Percentiles rank a stretch among this genome's conserved stretches.
Evolutionary conservation across 2,797 vertebrate species (phyloP).

Genomic region (Intellagama lesueurii): DNA sequence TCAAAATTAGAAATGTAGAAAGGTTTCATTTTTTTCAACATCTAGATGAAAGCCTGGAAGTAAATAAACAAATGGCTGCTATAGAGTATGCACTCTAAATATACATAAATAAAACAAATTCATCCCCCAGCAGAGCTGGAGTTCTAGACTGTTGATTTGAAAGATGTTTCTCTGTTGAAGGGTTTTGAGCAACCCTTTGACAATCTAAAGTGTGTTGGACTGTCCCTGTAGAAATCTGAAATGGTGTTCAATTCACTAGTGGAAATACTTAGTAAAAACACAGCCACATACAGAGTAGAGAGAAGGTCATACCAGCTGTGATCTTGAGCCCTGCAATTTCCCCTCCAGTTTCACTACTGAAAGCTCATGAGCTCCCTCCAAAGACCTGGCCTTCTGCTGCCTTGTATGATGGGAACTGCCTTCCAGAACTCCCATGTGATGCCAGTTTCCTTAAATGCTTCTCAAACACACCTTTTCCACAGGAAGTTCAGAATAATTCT

Average conservation of each 20-base stretch:
- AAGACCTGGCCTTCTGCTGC: no score
- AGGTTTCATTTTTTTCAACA: conserved; percentile 8
- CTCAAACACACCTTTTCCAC: no score
- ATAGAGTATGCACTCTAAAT: conserved; percentile 24
- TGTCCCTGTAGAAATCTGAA: neutral
- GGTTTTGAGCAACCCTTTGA: neutral
- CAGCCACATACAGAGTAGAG: no score
- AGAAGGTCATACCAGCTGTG: no score
- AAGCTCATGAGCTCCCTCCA: no score
- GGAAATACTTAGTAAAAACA: no score
- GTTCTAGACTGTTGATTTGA: neutral
- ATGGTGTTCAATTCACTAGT: neutral
- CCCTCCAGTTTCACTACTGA: no score
- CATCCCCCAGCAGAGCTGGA: conserved; percentile 2
- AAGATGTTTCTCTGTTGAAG: neutral
- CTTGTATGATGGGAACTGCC: no score
- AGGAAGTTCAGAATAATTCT: no score
- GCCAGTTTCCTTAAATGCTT: no score
- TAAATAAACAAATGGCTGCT: conserved; percentile 27
- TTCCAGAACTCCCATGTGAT: no score
- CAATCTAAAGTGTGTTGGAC: neutral
- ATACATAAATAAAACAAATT: conserved; percentile 32
- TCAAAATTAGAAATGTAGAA: conserved; percentile 27
- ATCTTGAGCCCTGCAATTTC: no score
- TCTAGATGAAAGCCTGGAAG: conserved; percentile 1